Conservation (phyloP, 2,888 invertebrate species). For the Trissonchulus latispiculum region DNA sequence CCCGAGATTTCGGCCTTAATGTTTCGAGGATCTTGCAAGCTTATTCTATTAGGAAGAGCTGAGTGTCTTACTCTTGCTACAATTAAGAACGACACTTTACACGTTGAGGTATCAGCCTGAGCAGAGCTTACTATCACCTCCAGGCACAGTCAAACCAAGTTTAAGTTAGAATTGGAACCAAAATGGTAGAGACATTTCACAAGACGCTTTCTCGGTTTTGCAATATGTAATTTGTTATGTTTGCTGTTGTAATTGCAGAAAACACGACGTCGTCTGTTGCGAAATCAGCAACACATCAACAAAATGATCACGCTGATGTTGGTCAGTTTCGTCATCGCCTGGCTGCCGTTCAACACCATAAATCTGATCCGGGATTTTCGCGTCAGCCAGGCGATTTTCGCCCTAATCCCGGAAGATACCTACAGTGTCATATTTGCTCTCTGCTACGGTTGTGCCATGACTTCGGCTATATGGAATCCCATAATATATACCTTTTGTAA, state of each 20-base stretch:
- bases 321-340: neutral
- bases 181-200: too few relatives aligned
- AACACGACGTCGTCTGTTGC: neutral
- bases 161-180: too few relatives aligned
- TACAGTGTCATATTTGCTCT: neutral
- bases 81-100: too few relatives aligned
- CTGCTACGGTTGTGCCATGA: neutral
- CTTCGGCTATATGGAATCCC: neutral
- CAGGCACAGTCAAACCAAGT: too few relatives aligned
- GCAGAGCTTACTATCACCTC: too few relatives aligned
- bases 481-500: slow-evolving; percentile 12
- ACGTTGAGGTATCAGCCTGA: too few relatives aligned
- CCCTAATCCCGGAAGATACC: neutral
- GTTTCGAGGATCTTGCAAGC: too few relatives aligned
- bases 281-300: neutral
- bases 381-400: neutral
- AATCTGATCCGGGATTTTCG: slow-evolving; percentile 12
- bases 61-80: too few relatives aligned
- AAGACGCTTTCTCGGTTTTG: too few relatives aligned
- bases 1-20: too few relatives aligned
- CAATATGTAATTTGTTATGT: too few relatives aligned
- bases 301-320: slow-evolving; percentile 11
- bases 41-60: too few relatives aligned
- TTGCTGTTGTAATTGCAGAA: neutral
- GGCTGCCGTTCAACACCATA: slow-evolving; percentile 6